Evolutionary conservation across 2,797 vertebrate genomes (phyloP).

Genomic region (Pseudocheirus occidentalis): DNA sequence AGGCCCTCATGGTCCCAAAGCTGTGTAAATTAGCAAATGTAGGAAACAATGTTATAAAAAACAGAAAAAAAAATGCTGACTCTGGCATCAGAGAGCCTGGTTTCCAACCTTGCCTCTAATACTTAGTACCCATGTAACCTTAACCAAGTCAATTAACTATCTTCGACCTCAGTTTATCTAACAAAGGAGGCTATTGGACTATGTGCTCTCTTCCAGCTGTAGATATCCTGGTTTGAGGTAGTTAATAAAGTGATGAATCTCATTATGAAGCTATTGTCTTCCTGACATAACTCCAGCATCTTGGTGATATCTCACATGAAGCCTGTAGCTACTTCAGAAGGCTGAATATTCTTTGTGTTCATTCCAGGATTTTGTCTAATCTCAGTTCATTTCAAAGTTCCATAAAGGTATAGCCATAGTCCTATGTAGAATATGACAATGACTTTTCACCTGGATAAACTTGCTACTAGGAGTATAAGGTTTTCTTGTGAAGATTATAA

Average conservation of each 20-base stretch:
- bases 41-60: not conserved
- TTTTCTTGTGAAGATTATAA: not conserved
- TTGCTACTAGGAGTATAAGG: not conserved
- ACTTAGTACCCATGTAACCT: not conserved
- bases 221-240: not conserved
- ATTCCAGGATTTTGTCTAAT: not conserved
- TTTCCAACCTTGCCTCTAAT: not conserved
- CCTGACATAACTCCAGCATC: not conserved
- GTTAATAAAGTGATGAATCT: not conserved
- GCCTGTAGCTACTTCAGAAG: not conserved
- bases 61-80: not conserved
- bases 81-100: not conserved
- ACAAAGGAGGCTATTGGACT: not conserved
- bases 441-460: not conserved
- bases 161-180: not conserved
- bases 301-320: not conserved
- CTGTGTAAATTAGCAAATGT: not conserved
- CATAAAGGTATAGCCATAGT: not conserved
- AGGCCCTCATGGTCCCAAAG: not conserved
- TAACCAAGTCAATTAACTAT: not conserved
- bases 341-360: not conserved
- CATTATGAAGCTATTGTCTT: not conserved
- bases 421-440: not conserved
- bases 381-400: not conserved
- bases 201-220: not conserved